phyloP scores from a whole-genome alignment of 1,140 invertebrate genomes.

The Trachymyrmex septentrionalis region DNA sequence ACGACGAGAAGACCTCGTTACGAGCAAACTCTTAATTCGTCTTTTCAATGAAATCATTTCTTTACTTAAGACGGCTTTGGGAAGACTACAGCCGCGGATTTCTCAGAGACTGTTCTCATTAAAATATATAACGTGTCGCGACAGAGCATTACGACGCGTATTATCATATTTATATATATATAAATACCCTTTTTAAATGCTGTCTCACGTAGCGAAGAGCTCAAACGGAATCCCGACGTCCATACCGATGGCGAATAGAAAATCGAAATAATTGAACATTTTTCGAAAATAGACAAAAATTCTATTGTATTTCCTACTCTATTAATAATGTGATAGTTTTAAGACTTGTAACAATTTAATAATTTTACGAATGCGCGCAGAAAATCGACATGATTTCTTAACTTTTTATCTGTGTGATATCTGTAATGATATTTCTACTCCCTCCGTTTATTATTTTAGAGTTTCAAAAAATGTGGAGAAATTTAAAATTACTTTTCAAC shows the following conservation, averaged over 20 bases:
- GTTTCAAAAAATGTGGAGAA: too few relatives aligned
- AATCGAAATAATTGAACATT: slow-evolving; percentile 18
- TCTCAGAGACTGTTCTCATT: slow-evolving; percentile 31
- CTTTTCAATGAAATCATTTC: slow-evolving; percentile 54
- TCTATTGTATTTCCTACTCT: neutral
- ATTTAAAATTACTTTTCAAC: too few relatives aligned
- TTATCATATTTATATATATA: too few relatives aligned
- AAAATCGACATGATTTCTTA: neutral
- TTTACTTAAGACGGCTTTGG: slow-evolving; percentile 36
- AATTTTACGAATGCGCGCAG: neutral
- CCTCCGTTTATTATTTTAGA: too few relatives aligned
- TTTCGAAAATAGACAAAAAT: slow-evolving; percentile 2
- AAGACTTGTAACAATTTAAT: neutral
- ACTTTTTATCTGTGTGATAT: too few relatives aligned
- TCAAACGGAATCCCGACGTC: neutral
- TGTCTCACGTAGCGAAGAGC: slow-evolving; percentile 10
- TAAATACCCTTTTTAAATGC: slow-evolving; percentile 16
- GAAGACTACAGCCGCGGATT: neutral
- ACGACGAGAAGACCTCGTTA: slow-evolving; percentile 56
- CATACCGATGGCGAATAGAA: neutral
- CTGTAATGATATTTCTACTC: too few relatives aligned
- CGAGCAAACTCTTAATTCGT: slow-evolving; percentile 53
- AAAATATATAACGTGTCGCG: slow-evolving; percentile 26
- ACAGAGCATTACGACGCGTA: neutral
- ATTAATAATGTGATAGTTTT: neutral